Evolutionary conservation across 1,140 invertebrate species (phyloP).

Genomic region (Leptopilina boulardi): DNA sequence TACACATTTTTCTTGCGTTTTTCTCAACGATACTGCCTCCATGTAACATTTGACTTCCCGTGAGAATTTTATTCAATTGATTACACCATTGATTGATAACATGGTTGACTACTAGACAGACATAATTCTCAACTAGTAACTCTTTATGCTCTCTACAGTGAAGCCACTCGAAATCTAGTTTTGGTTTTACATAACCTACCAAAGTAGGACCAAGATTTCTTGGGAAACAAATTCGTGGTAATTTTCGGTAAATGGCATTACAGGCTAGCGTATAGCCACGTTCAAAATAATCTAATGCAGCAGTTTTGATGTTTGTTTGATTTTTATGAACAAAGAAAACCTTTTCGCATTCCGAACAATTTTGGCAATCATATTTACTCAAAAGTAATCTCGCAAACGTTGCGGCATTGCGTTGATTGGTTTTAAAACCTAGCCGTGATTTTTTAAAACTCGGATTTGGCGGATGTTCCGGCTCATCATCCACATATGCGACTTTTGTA

Average conservation of each 20-base stretch:
- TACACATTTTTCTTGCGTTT: background rate
- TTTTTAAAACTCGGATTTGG: background rate
- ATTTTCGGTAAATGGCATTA: background rate
- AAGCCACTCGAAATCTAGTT: background rate
- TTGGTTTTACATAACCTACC: background rate
- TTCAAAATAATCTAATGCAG: background rate
- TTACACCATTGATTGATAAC: background rate
- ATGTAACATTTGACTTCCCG: background rate
- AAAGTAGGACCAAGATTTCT: background rate
- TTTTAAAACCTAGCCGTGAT: background rate
- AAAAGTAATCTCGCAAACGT: background rate
- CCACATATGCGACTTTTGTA: background rate
- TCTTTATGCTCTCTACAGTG: background rate
- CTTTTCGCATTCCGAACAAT: background rate
- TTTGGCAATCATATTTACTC: background rate
- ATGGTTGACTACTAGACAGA: background rate
- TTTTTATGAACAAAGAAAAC: background rate
- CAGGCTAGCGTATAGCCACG: background rate
- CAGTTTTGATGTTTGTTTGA: background rate
- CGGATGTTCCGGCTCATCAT: constrained; percentile 1
- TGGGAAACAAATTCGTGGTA: background rate
- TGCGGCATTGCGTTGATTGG: background rate
- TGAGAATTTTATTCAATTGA: background rate
- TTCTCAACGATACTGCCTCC: background rate
- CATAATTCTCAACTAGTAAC: background rate